Percentiles rank a stretch among this genome's conserved stretches.
Evolutionary conservation across 1,140 invertebrate species (phyloP).

Genomic region (Euglossa dilemma): DNA sequence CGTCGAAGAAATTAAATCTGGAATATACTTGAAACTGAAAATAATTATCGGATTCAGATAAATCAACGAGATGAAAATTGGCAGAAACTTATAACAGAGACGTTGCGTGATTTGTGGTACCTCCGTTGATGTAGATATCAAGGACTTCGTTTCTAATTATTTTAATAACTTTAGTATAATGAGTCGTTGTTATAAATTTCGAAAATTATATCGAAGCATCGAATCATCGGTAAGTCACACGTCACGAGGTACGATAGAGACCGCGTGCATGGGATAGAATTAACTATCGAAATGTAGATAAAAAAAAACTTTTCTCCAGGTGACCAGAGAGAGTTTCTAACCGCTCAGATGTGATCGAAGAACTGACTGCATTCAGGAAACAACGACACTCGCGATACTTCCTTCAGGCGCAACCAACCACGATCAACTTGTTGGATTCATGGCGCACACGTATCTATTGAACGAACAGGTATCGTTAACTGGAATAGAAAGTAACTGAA

Average conservation of each 20-base stretch:
- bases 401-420: background rate
- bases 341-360: background rate
- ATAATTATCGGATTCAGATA: background rate
- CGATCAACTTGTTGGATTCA: background rate
- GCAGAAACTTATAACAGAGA: background rate
- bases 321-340: conserved; percentile 12
- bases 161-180: background rate
- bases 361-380: conserved; percentile 31
- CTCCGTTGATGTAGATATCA: background rate
- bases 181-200: background rate
- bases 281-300: background rate
- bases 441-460: background rate
- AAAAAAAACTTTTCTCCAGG: background rate
- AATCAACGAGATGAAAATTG: background rate
- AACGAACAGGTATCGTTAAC: background rate
- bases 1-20: background rate
- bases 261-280: background rate
- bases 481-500: background rate
- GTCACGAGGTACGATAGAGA: background rate
- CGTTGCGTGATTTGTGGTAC: too few species aligned
- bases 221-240: background rate
- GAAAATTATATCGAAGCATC: background rate
- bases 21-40: background rate
- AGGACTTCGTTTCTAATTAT: background rate
- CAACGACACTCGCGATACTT: background rate